phyloP scores from a whole-genome alignment of 2,888 invertebrate species.

The Callyntrura sp. region DNA sequence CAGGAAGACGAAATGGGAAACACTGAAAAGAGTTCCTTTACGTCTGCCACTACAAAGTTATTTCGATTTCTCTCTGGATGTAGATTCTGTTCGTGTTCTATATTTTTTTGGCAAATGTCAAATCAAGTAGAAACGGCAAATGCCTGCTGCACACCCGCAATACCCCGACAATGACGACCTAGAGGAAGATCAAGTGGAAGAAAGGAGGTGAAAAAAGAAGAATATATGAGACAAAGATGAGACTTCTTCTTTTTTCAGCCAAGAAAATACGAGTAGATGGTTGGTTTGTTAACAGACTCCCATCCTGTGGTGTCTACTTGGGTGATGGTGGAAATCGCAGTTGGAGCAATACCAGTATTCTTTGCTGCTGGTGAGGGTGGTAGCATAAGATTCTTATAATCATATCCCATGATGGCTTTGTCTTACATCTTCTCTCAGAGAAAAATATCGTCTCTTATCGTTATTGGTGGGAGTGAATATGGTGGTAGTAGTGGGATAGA shows the following conservation, averaged over 20 bases:
- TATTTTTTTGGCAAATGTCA: conserved; percentile 75
- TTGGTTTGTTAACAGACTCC: conserved; percentile 45
- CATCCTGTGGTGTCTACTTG: conserved; percentile 19
- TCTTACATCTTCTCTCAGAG: conserved; percentile 33
- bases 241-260: conserved; percentile 22
- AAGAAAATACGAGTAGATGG: conserved; percentile 38
- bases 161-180: conserved; percentile 16
- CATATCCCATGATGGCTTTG: conserved; percentile 64
- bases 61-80: conserved; percentile 69
- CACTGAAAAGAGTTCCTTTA: conserved; percentile 56
- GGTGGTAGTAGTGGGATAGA: not conserved
- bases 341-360: not conserved
- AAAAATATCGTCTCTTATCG: conserved; percentile 7
- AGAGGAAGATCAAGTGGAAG: conserved; percentile 33
- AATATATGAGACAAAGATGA: conserved; percentile 1
- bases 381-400: conserved; percentile 36
- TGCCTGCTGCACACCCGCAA: conserved; percentile 10
- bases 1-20: not conserved
- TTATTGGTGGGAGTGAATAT: too few relatives aligned
- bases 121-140: conserved; percentile 59
- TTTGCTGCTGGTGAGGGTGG: conserved; percentile 27
- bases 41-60: conserved; percentile 54
- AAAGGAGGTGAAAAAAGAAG: conserved; percentile 21
- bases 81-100: conserved; percentile 29
- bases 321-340: conserved; percentile 38